Base-by-base conservation (phyloP, 2,113 vertebrate genomes). In the Zosterops hypoxanthus region DNA sequence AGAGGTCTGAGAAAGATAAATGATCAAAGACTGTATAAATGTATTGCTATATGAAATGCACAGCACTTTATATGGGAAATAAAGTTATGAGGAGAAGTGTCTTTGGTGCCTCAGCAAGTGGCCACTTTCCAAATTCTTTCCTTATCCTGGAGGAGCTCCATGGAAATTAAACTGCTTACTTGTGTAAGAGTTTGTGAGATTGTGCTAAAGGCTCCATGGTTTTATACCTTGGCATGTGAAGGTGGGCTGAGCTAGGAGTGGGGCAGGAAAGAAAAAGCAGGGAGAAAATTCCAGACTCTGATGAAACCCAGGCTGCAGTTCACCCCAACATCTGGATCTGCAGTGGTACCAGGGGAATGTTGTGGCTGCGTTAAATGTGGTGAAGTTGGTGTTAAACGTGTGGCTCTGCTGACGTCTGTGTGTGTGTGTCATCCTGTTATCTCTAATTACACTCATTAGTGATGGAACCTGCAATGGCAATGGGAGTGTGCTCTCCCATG, bases 131-230 rank as follows among this genome's bases (percentile, higher is more conserved):
- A 53, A 36, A 65, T 57, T 55, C 46, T 84, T 68, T 7, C 10
- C 71, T 79, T 31, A 5, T 70, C 34, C 17, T 33, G 23, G 29
- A 53, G 41, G 29, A 80, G 24, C 33, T 72, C 9, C 23, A 4
- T 41, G 18, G 56, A 59, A 66, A 53, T 34, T 17, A 42, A 72
- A 34, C n/a, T 12, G 5, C 15, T 76, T 47, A 17, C 4, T 60
- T 0, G 0, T 3, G 1, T 57, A n/a, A 36, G n/a, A 73, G 16
- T 70, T 86, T 16, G 31, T 46, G 41, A 76, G n/a, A 29, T 33
- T 5, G 0, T 88, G 21, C 14, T 49, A 21, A 63, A 60, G 31
- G 29, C 16, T 80, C 3, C 0, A 0, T 41, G n/a, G 36, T 44
- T 50, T 64, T 12, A 16, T 13, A 14, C 21, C 7, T 63, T 41